Base-by-base conservation (phyloP, 92 coral and sea anemone species). In the Diadumene lineata region DNA sequence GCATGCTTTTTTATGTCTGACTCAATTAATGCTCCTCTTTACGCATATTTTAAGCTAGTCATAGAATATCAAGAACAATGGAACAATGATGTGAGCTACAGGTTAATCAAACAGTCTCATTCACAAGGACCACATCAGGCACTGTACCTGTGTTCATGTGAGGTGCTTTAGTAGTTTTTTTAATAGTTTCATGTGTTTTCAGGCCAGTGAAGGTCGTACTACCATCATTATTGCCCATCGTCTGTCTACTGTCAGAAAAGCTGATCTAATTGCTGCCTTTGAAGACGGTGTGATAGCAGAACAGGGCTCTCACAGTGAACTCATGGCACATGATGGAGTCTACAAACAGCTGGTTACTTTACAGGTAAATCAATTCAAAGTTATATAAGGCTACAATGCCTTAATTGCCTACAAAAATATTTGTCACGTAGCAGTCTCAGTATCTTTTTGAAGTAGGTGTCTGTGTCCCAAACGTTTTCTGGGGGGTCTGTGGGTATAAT, bases 121-220 rank as follows among this genome's bases (percentile, higher is more conserved):
- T 32, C 2, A 31, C 48, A 28, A 21, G 46, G 11, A 29, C 0
- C 29, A 58, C 21, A 11, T 26, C 24, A 0, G 24, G 16, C 29
- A 58, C 23, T 19, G 24, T 58, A 19, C 29, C 29, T 11, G 13
- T 58, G n/a, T 18, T 34, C 17, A n/a, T n/a, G n/a, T n/a, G n/a
- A n/a, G n/a, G n/a, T 38, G 6, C 48, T 38, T 38, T 4, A 4
- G 48, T 4, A 4, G 13, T 38, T 38, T 13, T 38, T 38, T 38
- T 38, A 38, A 4, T 38, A 13, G 6, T 38, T 38, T 38, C 6
- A 4, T 38, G 13, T 34, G 1, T 56, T 21, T 62, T 29, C 60
- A 93, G 98, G 98, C 98, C 26, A 87, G 98, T 23, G 85, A 90
- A 77, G 98, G 97, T 6, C 98, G 98, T 38, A 93, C 98, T 2